Conservation (phyloP, 2,888 invertebrate species). For the Zele albiditarsus region DNA sequence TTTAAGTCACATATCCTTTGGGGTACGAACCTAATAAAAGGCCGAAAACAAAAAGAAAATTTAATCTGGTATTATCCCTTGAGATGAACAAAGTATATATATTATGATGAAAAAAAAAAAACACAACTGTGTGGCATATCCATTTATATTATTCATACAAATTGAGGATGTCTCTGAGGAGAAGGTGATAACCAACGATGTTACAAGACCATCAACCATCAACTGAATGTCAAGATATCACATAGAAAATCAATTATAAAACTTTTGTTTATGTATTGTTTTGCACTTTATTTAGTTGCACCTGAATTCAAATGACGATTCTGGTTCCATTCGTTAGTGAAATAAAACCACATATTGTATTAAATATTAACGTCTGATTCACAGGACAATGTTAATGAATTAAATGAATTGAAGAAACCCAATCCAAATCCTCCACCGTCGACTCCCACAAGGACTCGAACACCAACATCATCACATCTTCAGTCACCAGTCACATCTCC, state of each 20-base stretch:
- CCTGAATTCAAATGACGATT: constrained; percentile 31
- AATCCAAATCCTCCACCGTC: constrained; percentile 65
- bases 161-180: background rate
- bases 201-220: background rate
- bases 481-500: constrained; percentile 55
- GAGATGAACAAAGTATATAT: background rate
- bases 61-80: too few relatives aligned
- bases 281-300: constrained; percentile 56
- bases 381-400: constrained; percentile 16
- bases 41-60: too few relatives aligned
- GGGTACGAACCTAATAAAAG: too few relatives aligned
- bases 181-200: background rate
- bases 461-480: background rate
- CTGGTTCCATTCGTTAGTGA: background rate
- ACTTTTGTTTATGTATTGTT: constrained; percentile 66
- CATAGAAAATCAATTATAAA: constrained; percentile 58
- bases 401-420: constrained; percentile 37
- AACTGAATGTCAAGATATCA: background rate
- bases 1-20: too few relatives aligned
- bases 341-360: background rate
- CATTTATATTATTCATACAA: background rate
- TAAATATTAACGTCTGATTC: background rate
- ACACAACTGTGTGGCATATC: background rate
- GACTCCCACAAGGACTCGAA: constrained; percentile 60
- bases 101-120: background rate